Evolutionary conservation across 2,113 vertebrate genomes (phyloP).

Genomic region (Cavia aperea): DNA sequence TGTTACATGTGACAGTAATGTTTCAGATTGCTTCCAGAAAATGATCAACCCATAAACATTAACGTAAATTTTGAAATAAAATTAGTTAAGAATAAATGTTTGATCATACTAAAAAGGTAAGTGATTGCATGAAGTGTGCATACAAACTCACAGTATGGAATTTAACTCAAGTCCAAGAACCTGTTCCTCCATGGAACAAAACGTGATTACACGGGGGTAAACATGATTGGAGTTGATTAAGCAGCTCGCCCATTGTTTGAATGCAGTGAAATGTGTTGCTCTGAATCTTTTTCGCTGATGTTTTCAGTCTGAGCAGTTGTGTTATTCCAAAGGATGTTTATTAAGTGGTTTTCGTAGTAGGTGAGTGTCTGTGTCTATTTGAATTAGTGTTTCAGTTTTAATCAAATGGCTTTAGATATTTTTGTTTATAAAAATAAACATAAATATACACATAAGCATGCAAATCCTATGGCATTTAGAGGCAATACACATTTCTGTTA

Average conservation of each 20-base stretch:
- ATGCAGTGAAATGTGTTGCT: not conserved
- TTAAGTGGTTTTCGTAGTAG: not conserved
- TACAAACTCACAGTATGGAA: not conserved
- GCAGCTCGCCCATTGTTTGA: not conserved
- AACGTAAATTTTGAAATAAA: slow-evolving; percentile 17
- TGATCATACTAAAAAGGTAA: not conserved
- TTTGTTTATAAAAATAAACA: slow-evolving; percentile 37
- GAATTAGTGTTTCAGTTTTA: not conserved
- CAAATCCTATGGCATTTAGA: not conserved
- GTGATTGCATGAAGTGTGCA: not conserved
- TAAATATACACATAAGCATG: not conserved
- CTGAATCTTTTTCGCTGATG: slow-evolving; percentile 6
- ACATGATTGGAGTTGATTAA: not conserved
- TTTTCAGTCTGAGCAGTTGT: not conserved
- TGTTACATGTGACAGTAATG: not conserved
- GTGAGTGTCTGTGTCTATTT: not conserved
- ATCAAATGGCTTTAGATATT: not conserved
- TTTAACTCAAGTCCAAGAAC: not conserved
- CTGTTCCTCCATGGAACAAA: not conserved
- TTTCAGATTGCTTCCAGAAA: slow-evolving; percentile 2
- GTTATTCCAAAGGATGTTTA: not conserved
- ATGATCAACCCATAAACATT: not conserved
- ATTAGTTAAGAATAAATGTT: not conserved
- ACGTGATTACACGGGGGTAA: accelerated
- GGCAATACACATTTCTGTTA: not conserved